Percentiles rank a stretch among this genome's conserved stretches.
Evolutionary conservation across 2,797 vertebrate genomes (phyloP).

Genomic region (Galagoides demidoff): DNA sequence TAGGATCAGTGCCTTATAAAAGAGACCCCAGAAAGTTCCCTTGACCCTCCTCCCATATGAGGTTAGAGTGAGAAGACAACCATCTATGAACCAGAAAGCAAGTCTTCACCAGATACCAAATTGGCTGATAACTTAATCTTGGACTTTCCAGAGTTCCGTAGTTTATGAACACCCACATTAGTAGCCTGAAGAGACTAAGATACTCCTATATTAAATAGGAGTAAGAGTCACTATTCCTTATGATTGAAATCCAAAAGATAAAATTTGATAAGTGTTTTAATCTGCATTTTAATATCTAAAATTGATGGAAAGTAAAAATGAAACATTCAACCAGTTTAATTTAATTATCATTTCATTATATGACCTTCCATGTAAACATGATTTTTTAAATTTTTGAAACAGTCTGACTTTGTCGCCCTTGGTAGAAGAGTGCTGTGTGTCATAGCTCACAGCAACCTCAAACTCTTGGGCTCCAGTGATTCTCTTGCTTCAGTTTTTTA

Average conservation of each 20-base stretch:
- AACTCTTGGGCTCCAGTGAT: too few species aligned
- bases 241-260: slow-evolving; percentile 37
- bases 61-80: neutral
- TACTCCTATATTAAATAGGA: neutral
- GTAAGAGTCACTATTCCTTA: slow-evolving; percentile 12
- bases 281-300: slow-evolving; percentile 35
- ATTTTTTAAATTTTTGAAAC: neutral
- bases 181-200: neutral
- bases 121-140: neutral
- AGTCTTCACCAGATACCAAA: neutral
- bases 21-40: neutral
- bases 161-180: neutral
- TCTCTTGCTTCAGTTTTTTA: too few species aligned
- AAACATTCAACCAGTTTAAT: neutral
- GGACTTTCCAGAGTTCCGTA: neutral
- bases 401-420: too few species aligned
- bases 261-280: neutral
- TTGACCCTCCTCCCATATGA: neutral
- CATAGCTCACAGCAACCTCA: too few species aligned
- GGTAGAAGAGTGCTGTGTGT: too few species aligned
- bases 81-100: neutral
- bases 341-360: slow-evolving; percentile 5
- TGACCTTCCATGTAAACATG: neutral
- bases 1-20: neutral
- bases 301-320: slow-evolving; percentile 24